Conservation (phyloP, 2,888 invertebrate species). For the Archips xylosteana region DNA sequence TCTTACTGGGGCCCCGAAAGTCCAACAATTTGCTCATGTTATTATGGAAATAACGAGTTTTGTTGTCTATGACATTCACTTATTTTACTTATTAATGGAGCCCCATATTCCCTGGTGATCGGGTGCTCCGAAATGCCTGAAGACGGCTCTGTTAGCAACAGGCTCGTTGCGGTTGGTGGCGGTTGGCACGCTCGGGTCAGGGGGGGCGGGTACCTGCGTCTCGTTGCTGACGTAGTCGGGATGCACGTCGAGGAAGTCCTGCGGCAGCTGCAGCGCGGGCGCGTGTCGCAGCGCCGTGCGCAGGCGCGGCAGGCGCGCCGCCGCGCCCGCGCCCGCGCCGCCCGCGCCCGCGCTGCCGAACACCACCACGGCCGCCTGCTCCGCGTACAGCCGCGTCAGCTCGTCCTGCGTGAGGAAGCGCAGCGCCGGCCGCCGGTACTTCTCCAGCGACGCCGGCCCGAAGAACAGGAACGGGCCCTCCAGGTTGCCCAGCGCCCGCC, state of each 20-base stretch:
- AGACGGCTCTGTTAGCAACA: too few species aligned
- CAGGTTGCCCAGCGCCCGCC: conserved; percentile 68
- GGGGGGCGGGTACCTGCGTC: conserved; percentile 78
- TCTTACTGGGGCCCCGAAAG: too few species aligned
- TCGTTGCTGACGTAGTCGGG: conserved; percentile 87
- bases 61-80: too few species aligned
- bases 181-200: too few species aligned
- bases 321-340: conserved; percentile 84
- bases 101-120: too few species aligned
- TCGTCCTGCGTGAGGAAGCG: conserved; percentile 83
- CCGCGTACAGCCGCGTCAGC: conserved; percentile 84
- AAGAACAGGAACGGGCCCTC: conserved; percentile 87
- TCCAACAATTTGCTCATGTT: too few species aligned
- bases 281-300: conserved; percentile 83
- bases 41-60: too few species aligned
- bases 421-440: conserved; percentile 80
- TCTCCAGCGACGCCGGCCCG: conserved; percentile 81
- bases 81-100: too few species aligned
- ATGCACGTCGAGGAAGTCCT: conserved; percentile 84
- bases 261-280: conserved; percentile 82
- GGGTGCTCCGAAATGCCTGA: too few species aligned
- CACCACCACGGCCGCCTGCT: conserved; percentile 85
- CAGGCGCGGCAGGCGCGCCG: conserved; percentile 83
- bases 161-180: too few species aligned
- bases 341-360: conserved; percentile 86